Evolutionary conservation across 2,888 invertebrate genomes (phyloP).

Genomic region (Oasisia sp.): DNA sequence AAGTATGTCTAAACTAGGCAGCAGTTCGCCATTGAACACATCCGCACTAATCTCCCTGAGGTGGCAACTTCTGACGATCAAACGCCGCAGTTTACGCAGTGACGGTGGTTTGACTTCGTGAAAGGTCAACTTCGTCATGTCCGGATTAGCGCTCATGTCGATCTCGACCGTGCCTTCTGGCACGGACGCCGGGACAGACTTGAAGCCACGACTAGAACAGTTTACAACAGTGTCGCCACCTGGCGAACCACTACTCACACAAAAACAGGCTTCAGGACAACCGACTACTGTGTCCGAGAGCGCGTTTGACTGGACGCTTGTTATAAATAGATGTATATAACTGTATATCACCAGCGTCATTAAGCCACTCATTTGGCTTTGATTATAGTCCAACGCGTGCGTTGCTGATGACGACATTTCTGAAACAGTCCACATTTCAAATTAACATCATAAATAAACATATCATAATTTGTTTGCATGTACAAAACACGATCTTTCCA

Average conservation of each 20-base stretch:
- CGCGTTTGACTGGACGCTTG: neutral
- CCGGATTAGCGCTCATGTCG: neutral
- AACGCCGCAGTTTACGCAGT: neutral
- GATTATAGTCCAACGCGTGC: neutral
- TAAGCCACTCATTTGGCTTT: neutral
- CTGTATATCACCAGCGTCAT: neutral
- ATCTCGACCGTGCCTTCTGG: neutral
- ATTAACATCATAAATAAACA: neutral
- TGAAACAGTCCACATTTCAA: neutral
- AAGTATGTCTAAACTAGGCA: constrained; percentile 24
- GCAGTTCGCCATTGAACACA: neutral
- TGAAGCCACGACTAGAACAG: neutral
- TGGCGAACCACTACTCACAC: neutral
- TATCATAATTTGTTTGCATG: neutral
- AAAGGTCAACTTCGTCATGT: constrained; percentile 3
- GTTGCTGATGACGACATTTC: neutral
- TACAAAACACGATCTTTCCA: neutral
- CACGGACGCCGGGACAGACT: neutral
- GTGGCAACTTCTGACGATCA: neutral
- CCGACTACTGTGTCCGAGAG: neutral
- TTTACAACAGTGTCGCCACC: neutral
- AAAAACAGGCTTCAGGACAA: neutral
- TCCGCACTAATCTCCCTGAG: neutral
- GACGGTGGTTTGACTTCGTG: neutral
- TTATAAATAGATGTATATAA: neutral